A percentile compares a stretch with the other conserved stretches of the same genome.
phyloP scores from a whole-genome alignment of 2,113 vertebrate genomes.

The Ciconia stormi region DNA sequence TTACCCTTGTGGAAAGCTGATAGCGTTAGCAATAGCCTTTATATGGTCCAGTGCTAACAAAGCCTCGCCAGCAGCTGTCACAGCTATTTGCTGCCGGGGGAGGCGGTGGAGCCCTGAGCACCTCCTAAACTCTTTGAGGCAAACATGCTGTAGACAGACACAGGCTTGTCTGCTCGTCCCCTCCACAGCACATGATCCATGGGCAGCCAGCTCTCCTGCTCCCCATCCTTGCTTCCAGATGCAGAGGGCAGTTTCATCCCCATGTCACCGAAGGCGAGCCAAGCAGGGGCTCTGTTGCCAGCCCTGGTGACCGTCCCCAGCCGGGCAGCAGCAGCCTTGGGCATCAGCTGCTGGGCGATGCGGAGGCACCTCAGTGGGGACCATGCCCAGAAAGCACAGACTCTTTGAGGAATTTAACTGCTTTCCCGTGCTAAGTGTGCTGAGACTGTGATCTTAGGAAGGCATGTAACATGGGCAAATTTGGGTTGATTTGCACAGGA shows the following conservation, averaged over 20 bases:
- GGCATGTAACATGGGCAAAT: not conserved
- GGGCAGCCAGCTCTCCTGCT: not conserved
- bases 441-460: not conserved
- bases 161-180: not conserved
- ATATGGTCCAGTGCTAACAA: not conserved
- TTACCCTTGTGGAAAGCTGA: constrained; percentile 24
- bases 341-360: not conserved
- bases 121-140: not conserved
- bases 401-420: not conserved
- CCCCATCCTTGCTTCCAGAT: not conserved
- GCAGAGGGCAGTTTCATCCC: not conserved
- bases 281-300: accelerated
- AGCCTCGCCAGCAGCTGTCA: not conserved
- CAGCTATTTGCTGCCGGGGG: not conserved
- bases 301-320: not conserved
- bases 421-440: not conserved
- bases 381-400: not conserved
- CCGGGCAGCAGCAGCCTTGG: not conserved
- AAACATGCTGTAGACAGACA: accelerated
- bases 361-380: accelerated
- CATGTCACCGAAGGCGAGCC: accelerated
- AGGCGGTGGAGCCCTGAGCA: accelerated
- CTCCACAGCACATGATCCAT: accelerated
- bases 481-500: not conserved
- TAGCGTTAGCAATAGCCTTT: not conserved